Evolutionary conservation across 37 sponge, comb jelly and placozoan species (phyloP).

Genomic region (Spongilla lacustris): DNA sequence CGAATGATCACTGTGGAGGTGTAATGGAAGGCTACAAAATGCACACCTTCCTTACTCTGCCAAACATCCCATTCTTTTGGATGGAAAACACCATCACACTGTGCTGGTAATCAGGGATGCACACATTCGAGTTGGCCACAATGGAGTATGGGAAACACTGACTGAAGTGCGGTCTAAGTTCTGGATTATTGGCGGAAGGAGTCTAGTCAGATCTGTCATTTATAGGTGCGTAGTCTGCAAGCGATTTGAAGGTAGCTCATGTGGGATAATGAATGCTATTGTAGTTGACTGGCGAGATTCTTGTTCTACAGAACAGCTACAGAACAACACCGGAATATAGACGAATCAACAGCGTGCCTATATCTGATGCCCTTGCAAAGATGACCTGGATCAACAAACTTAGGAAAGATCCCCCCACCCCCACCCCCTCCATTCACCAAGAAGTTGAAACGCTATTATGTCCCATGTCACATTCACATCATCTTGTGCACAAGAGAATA

Average conservation of each 20-base stretch:
- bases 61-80: conserved; percentile 4
- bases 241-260: conserved; percentile 23
- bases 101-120: conserved; percentile 7
- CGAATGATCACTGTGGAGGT: conserved; percentile 5
- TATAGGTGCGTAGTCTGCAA: conserved; percentile 27
- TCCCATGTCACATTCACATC: too few relatives aligned
- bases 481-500: too few relatives aligned
- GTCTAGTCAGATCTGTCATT: conserved; percentile 16
- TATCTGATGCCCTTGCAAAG: too few relatives aligned
- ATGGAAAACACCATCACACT: conserved; percentile 10
- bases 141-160: conserved; percentile 35
- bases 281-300: too few relatives aligned
- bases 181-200: conserved; percentile 44
- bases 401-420: too few relatives aligned
- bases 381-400: too few relatives aligned
- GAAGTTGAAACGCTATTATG: too few relatives aligned
- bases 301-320: too few relatives aligned
- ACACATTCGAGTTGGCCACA: conserved; percentile 21
- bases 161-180: conserved; percentile 25
- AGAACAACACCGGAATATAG: too few relatives aligned
- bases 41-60: conserved; percentile 14
- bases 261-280: too few relatives aligned
- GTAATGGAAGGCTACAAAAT: conserved; percentile 8
- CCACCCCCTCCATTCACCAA: too few relatives aligned
- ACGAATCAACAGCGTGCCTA: too few relatives aligned